Evolutionary conservation across 2,888 invertebrate species (phyloP), one percentile per base, ranked within the genome.

Genomic region (Protodeltote pygarga): DNA sequence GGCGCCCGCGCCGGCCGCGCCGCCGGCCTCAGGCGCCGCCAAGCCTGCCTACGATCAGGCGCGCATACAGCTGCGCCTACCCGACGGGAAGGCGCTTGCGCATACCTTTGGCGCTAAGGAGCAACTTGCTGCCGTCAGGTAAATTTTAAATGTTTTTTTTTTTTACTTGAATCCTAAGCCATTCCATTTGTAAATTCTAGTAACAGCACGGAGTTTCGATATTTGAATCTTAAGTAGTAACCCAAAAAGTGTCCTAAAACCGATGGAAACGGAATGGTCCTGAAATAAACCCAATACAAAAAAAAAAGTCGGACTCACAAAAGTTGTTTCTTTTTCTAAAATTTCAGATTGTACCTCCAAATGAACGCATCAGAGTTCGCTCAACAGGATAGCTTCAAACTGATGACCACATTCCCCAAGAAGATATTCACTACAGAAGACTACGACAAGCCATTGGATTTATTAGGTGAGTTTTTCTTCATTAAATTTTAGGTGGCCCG

Each of bases 341-440:
- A n/a, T n/a, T 72, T 3, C 78, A 89, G 89, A 66, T 59, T 98
- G 24, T 99, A 94, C 86, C 93, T 99, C 33, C 95, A 97, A 90
- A 93, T 98, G 92, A 96, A 98, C 73, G 89, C 91, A 2, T 72
- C 80, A 15, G 89, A 89, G 47, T 89, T 77, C 25, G 93, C 97
- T 37, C 94, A 94, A 25, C 95, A 96, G 71, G 93, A 93, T 5
- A 89, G 92, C 28, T 98, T 98, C 86, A 95, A 95, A 40, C 89
- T 99, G 65, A 97, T 98, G 96, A 98, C 98, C 2, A 95, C 94
- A 74, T 99, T 98, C 89, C 98, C 99, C 4, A 95, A 95, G 75
- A 97, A 96, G 87, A 94, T 98, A 37, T 99, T 98, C 80, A 92
- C 93, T 0, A 93, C 92, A 6, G 97, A 97, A 2, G 98, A 99